A percentile compares a stretch with the other conserved stretches of the same genome.
Evolutionary conservation across 2,797 vertebrate genomes (phyloP).

Genomic region (Gobionotothen gibberifrons): DNA sequence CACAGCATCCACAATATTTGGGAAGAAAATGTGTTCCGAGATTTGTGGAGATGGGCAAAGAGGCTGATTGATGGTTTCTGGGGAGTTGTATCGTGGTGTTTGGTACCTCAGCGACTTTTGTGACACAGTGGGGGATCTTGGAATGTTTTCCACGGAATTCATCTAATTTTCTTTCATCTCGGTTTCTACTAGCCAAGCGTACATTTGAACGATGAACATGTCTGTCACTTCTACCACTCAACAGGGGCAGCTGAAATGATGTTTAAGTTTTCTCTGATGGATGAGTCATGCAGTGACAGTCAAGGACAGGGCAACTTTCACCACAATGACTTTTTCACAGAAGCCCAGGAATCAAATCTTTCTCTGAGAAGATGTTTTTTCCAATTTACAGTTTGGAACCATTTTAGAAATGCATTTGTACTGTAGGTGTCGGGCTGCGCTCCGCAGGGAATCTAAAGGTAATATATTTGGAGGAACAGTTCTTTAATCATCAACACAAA

Average conservation of each 20-base stretch:
- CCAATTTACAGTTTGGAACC: constrained; percentile 31
- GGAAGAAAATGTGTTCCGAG: not conserved
- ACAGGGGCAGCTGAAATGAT: not conserved
- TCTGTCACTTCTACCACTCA: constrained; percentile 37
- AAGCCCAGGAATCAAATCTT: constrained; percentile 33
- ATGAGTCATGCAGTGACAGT: constrained; percentile 27
- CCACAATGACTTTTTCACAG: constrained; percentile 24
- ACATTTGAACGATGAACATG: constrained; percentile 43
- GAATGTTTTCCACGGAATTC: constrained; percentile 17
- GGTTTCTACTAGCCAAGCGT: constrained; percentile 14
- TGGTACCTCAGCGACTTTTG: not conserved
- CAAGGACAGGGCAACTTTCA: constrained; percentile 47
- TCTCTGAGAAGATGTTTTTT: constrained; percentile 29
- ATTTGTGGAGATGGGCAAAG: constrained; percentile 11
- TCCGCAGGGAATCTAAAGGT: constrained; percentile 46
- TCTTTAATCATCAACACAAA: constrained; percentile 65
- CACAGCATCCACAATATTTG: constrained; percentile 21
- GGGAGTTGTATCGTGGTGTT: constrained; percentile 14
- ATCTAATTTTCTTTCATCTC: constrained; percentile 31
- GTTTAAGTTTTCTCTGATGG: constrained; percentile 24
- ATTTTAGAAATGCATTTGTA: constrained; percentile 47
- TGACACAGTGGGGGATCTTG: not conserved
- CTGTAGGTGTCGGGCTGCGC: constrained; percentile 30
- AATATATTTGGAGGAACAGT: constrained; percentile 48
- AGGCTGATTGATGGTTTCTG: constrained; percentile 34